Evolutionary conservation across 2,888 invertebrate species (phyloP), one percentile per base, ranked within the genome.

Genomic region (Nemoura dubitans): DNA sequence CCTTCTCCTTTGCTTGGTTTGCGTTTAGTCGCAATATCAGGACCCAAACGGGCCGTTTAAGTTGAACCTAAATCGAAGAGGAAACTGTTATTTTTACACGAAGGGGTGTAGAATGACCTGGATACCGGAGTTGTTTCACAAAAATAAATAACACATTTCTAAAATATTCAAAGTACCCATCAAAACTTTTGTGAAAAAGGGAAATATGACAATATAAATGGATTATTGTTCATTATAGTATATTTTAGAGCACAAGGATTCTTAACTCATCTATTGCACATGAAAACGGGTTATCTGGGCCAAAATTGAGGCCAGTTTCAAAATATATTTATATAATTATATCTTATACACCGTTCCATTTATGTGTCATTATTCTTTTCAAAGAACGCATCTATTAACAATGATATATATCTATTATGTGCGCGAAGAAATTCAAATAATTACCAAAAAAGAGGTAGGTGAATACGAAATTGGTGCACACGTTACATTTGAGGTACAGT

Each of bases 11-110:
- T 25, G 5, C 83, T 42, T 14, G 26, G 25, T n/a, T 43, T 30
- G 81, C 27, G 81, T 29, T 30, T 81, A 26, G 80, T 80, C 80
- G 80, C 26, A 80, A 25, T 80, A 14, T 59, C 59, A 59, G 21
- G 6, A 14, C 3, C 21, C 59, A 59, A 59, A 21, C 59, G 59
- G 59, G 2, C 21, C 59, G 59, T 59, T 59, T 59, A 59, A 59
- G 16, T 10, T 59, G 59, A 21, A 59, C 59, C 3, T 59, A 14
- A 59, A 59, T 59, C 59, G 59, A 1, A 59, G 59, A 59, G 21
- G 36, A 59, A 59, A 59, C 21, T 59, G 59, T 59, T 21, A 3
- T 1, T 59, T 59, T 59, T 59, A 59, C 59, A 59, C 59, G 59
- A 21, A 59, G 59, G 59, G 59, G 16, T 59, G 2, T 2, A 6